Evolutionary conservation across 2,888 invertebrate species (phyloP), one percentile per base, ranked within the genome.

Genomic region (Meganola albula): DNA sequence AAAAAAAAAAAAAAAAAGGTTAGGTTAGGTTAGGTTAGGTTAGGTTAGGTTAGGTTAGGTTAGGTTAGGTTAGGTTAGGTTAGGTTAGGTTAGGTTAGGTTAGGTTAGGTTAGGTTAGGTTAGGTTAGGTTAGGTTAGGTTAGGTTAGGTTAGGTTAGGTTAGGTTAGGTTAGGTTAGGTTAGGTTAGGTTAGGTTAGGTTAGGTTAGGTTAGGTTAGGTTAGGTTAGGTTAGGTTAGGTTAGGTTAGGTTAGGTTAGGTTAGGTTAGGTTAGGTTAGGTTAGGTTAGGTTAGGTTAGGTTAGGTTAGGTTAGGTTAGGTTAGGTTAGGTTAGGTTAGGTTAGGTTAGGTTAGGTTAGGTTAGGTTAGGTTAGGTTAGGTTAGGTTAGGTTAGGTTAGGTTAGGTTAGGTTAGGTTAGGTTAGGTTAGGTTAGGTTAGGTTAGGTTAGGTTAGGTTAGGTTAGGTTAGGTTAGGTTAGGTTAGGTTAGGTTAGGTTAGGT

Each of bases 71-170:
- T 32, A 32, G 31, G 34, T 34, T 34, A 32, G 31, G 31, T 32
- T 32, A 32, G 31, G 31, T 32, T 32, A 32, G 31, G 31, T 32
- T 32, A 34, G 34, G 34, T 34, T 34, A 34, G 34, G 34, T 34
- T 34, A 34, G 34, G 34, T 34, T 34, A 34, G 34, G 34, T 34
- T 34, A 34, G 34, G 34, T 34, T 34, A 34, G 34, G 36, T 37
- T 37, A 35, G 34, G 34, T 35, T 35, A 35, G 28, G 29, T 29
- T 29, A 34, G 28, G 29, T 29, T 29, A 34, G 29, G 25, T 29
- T 29, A 34, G 29, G 31, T 31, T 31, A 33, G 27, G 27, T 27
- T 27, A 33, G 27, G 27, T 27, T 27, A 33, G 27, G 27, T 27
- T 27, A 27, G 27, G 34, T 34, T 28, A 34, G 27, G 31, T 36